Evolutionary conservation across 2,888 invertebrate genomes (phyloP).

Genomic region (Drosophila trichaetosa): DNA sequence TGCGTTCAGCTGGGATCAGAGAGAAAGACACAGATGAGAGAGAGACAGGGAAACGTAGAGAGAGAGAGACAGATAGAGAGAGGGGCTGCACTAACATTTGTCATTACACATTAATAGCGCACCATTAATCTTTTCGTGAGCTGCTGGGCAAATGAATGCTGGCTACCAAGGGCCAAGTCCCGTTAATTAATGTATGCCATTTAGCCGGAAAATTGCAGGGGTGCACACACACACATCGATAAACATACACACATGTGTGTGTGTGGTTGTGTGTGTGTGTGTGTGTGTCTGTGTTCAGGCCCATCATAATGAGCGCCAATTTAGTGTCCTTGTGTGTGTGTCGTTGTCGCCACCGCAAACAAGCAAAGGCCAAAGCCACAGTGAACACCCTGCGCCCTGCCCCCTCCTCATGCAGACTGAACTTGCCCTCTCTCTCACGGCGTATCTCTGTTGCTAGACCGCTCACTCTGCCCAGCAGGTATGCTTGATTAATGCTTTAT

Average conservation of each 20-base stretch:
- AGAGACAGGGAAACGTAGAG: not conserved
- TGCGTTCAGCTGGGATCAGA: slow-evolving; percentile 31
- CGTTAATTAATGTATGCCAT: slow-evolving; percentile 81
- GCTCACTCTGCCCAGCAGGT: slow-evolving; percentile 73
- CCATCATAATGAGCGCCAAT: slow-evolving; percentile 79
- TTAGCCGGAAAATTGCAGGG: slow-evolving; percentile 77
- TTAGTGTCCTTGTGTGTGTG: slow-evolving; percentile 58
- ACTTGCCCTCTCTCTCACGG: slow-evolving; percentile 2
- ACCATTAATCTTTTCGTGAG: slow-evolving; percentile 82
- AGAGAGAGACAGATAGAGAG: not conserved
- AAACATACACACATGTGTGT: slow-evolving; percentile 19
- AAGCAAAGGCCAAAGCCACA: slow-evolving; percentile 75
- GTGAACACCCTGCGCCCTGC: slow-evolving; percentile 1
- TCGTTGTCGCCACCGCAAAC: slow-evolving; percentile 75
- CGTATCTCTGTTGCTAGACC: slow-evolving; percentile 8
- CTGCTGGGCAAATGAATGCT: slow-evolving; percentile 67
- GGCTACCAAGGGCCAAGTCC: slow-evolving; percentile 57
- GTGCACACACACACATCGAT: slow-evolving; percentile 42
- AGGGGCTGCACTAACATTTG: slow-evolving; percentile 76
- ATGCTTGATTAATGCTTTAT: slow-evolving; percentile 81
- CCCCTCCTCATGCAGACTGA: slow-evolving; percentile 3
- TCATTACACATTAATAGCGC: slow-evolving; percentile 84
- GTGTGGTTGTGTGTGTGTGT: slow-evolving; percentile 31
- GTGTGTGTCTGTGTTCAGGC: slow-evolving; percentile 37
- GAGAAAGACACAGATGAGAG: not conserved